phyloP scores from a whole-genome alignment of 2,888 invertebrate species.

The Cetonia aurata region DNA sequence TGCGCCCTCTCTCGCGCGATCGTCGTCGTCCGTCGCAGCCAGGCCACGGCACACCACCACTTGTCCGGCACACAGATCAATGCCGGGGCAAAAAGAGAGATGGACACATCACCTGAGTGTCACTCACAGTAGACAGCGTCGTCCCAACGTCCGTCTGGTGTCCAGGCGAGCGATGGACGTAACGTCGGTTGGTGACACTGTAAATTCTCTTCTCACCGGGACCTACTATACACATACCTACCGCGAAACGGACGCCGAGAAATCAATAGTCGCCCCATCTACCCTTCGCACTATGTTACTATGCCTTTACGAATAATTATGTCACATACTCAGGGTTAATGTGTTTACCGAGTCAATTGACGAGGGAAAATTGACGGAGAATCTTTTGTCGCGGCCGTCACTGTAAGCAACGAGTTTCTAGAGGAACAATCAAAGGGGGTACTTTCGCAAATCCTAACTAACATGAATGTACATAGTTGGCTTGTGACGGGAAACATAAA shows the following conservation, averaged over 20 bases:
- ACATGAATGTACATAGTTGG: too few species aligned
- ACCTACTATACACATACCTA: too few species aligned
- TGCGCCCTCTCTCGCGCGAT: slow-evolving; percentile 36
- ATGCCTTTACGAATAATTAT: slow-evolving; percentile 32
- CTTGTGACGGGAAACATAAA: too few species aligned
- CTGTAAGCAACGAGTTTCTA: background rate
- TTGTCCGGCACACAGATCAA: slow-evolving; percentile 52
- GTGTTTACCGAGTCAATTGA: slow-evolving; percentile 39
- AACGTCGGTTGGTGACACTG: slow-evolving; percentile 28
- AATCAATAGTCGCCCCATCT: slow-evolving; percentile 31
- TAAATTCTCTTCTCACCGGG: slow-evolving; percentile 23
- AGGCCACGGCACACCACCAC: slow-evolving; percentile 37
- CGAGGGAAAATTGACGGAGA: slow-evolving; percentile 39
- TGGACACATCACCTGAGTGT: slow-evolving; percentile 54
- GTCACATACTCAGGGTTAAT: slow-evolving; percentile 38
- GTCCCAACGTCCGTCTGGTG: slow-evolving; percentile 35
- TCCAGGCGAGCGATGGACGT: slow-evolving; percentile 12
- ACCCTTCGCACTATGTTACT: slow-evolving; percentile 26
- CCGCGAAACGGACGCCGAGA: too few species aligned
- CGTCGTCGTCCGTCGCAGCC: slow-evolving; percentile 35
- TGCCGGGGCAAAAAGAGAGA: slow-evolving; percentile 48
- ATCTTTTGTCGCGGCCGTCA: slow-evolving; percentile 28
- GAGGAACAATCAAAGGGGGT: background rate
- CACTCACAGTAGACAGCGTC: slow-evolving; percentile 46
- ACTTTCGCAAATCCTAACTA: too few species aligned